Base-by-base conservation (phyloP, 2,797 vertebrate species). In the Sebastes oblongus region DNA sequence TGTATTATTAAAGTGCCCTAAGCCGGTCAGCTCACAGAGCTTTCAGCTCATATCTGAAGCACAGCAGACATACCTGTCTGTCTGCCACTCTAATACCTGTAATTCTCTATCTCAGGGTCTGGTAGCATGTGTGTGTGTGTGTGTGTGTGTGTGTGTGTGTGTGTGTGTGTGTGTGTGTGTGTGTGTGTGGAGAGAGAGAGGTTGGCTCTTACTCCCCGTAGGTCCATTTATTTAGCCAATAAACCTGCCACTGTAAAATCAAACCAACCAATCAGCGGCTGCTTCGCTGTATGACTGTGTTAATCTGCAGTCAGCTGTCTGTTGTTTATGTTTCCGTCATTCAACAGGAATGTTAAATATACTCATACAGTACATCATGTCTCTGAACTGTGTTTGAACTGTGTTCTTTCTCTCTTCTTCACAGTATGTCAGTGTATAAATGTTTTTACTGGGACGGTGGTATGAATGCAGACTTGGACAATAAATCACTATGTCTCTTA, bases 31-130 rank as follows among this genome's bases (percentile, higher is more conserved):
- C 71, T 88, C 69, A 24, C 68, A 39, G 29, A 84, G 84, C 74
- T 75, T 79, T 80, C 65, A 77, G 80, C 60, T 86, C 77, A 87
- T 86, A 83, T 86, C 59, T 78, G 78, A 79, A 55, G 66, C 70
- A 67, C 39, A 72, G 52, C 75, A 85, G 83, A 89, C 88, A 82
- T 85, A 90, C 82, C 82, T 84, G 83, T 78, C 83, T 88, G 86
- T 90, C 88, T 83, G 86, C 70, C 64, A 6, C 46, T 73, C 56
- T 87, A 88, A 90, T 81, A 83, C 86, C 83, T 86, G 70, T 70
- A 83, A 81, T 89, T 78, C 80, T 84, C 52, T 30, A 24, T 79
- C 87, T 66, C 72, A 54, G 78, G 83, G 74, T 36, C 34, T 22
- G 16, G 11, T 13, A 3, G 27, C 12, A n/a, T 66, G 36, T 70